Percentiles rank a stretch among this genome's conserved stretches.
phyloP scores from a whole-genome alignment of 2,797 vertebrate genomes.

The Novumbra hubbsi region DNA sequence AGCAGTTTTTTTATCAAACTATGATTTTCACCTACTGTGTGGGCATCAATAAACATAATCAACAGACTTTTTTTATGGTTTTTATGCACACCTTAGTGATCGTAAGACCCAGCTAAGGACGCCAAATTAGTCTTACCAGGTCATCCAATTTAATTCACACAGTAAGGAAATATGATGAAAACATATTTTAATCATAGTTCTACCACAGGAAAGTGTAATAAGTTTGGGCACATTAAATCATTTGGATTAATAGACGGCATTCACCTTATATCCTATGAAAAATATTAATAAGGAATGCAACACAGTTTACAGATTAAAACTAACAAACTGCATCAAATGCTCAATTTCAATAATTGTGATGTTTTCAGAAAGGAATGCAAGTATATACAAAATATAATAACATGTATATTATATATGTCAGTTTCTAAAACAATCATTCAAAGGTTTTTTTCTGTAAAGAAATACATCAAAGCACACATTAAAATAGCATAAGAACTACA shows the following conservation, averaged over 20 bases:
- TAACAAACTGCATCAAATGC: slow-evolving; percentile 45
- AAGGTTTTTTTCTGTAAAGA: slow-evolving; percentile 2
- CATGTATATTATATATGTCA: slow-evolving; percentile 9
- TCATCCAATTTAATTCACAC: slow-evolving; percentile 63
- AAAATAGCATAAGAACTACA: slow-evolving; percentile 47
- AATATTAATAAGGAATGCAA: slow-evolving; percentile 76
- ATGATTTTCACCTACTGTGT: slow-evolving; percentile 63
- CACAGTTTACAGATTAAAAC: slow-evolving; percentile 67
- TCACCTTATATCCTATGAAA: slow-evolving; percentile 65
- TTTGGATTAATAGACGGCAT: slow-evolving; percentile 75
- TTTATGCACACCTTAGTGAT: slow-evolving; percentile 53
- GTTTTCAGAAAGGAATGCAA: not conserved
- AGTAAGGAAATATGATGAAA: slow-evolving; percentile 52
- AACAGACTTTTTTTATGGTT: slow-evolving; percentile 67
- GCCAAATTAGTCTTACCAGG: slow-evolving; percentile 67
- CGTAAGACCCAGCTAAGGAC: slow-evolving; percentile 71
- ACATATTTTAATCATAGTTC: slow-evolving; percentile 72
- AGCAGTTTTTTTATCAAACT: slow-evolving; percentile 42
- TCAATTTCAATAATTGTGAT: not conserved
- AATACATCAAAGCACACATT: slow-evolving; percentile 40
- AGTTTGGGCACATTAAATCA: slow-evolving; percentile 74
- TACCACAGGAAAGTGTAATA: slow-evolving; percentile 66
- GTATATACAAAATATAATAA: slow-evolving; percentile 22
- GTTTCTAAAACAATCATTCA: slow-evolving; percentile 32
- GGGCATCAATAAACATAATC: slow-evolving; percentile 73